A percentile compares a stretch with the other conserved stretches of the same genome.
phyloP scores from a whole-genome alignment of 37 sponge, comb jelly and placozoan species.

The Chondrosia reniformis region DNA sequence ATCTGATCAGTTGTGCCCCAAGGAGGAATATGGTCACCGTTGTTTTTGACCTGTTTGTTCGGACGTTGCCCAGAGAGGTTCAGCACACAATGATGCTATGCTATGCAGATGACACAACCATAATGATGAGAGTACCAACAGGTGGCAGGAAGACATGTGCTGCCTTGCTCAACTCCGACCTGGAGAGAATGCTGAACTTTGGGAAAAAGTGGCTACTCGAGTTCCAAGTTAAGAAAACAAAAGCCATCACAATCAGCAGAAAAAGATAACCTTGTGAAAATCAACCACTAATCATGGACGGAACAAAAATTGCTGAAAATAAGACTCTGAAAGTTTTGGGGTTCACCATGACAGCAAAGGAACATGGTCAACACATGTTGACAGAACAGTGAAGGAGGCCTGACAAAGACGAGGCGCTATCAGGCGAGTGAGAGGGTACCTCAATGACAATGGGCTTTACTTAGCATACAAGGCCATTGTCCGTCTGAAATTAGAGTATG shows the following conservation, averaged over 20 bases:
- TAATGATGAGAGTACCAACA: constrained; percentile 22
- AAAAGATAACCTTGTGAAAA: not conserved
- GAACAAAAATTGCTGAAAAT: not conserved
- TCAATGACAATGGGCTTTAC: not conserved
- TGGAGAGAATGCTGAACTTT: not conserved
- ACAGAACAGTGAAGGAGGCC: not conserved
- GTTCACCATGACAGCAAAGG: constrained; percentile 17
- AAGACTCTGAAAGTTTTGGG: constrained; percentile 5
- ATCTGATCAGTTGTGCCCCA: constrained; percentile 7
- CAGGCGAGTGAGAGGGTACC: too few relatives aligned
- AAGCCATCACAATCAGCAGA: constrained; percentile 9
- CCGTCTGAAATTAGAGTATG: not conserved
- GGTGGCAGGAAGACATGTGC: not conserved
- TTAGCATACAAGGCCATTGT: constrained; percentile 13
- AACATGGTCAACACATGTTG: not conserved
- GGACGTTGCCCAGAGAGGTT: not conserved
- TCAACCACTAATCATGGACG: not conserved
- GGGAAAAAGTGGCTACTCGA: constrained; percentile 15
- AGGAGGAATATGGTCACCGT: constrained; percentile 16
- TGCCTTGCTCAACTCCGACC: not conserved
- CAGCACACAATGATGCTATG: constrained; percentile 11
- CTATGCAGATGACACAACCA: constrained; percentile 15
- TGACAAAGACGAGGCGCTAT: not conserved
- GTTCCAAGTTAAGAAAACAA: constrained; percentile 13
- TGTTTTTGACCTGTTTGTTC: constrained; percentile 17